phyloP scores from a whole-genome alignment of 2,888 invertebrate genomes.

The Cephus spinipes region DNA sequence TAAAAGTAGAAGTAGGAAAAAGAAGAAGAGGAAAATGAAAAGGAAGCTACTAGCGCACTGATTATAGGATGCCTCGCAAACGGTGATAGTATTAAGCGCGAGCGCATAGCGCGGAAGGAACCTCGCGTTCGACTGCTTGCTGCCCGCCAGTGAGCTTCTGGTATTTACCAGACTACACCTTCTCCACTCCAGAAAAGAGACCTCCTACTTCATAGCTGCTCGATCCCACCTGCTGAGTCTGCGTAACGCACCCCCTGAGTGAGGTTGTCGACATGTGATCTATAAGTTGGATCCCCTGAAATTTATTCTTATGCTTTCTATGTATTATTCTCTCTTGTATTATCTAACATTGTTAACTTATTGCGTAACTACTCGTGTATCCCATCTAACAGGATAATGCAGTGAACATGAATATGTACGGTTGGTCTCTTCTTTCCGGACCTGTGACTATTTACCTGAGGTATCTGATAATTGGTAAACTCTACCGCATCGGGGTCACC shows the following conservation, averaged over 20 bases:
- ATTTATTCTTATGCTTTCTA: background rate
- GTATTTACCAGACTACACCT: slow-evolving; percentile 24
- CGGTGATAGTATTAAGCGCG: slow-evolving; percentile 6
- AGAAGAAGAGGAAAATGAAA: background rate
- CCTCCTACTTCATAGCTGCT: slow-evolving; percentile 2
- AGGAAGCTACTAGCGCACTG: background rate
- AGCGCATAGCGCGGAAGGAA: slow-evolving; percentile 5
- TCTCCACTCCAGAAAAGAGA: slow-evolving; percentile 15
- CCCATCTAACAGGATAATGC: background rate
- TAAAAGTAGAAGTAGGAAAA: background rate
- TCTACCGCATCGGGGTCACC: slow-evolving; percentile 1
- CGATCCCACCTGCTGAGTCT: background rate
- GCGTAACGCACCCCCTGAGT: background rate
- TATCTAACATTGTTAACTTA: background rate
- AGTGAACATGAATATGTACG: background rate
- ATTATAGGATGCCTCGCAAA: background rate
- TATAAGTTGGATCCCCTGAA: background rate
- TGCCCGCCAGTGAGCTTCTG: slow-evolving; percentile 10
- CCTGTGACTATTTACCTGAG: background rate
- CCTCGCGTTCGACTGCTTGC: slow-evolving; percentile 2
- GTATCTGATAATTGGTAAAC: slow-evolving; percentile 4
- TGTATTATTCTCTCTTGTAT: background rate
- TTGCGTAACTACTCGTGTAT: background rate
- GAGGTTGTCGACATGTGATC: background rate
- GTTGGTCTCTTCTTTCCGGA: background rate